Evolutionary conservation across 1,140 invertebrate species (phyloP), one percentile per base, ranked within the genome.

Genomic region (Phocides pigmalion): DNA sequence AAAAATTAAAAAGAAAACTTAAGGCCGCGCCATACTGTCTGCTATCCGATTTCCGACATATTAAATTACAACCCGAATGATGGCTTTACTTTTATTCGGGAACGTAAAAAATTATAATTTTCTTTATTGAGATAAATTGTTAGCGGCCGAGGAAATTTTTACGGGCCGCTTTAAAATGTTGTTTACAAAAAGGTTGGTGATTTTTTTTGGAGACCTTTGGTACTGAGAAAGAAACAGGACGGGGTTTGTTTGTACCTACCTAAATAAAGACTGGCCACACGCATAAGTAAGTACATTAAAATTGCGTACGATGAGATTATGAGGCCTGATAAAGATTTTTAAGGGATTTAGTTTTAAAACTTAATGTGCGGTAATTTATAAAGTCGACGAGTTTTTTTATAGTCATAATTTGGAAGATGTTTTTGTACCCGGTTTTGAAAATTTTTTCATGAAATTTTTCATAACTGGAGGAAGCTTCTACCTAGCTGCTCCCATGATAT

Each of bases 21-120:
- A 79, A 84, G 77, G 72, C 83, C 87, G 87, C 87, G 87, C 87
- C 87, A 90, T 87, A 90, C 87, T 87, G 86, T 90, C 87, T 90
- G 84, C 83, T 90, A 89, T 90, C 87, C 82, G 86, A 82, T 90
- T 89, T 87, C 87, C 76, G 74, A 78, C 62, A 79, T 87, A 90
- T 89, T 87, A 79, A 71, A 81, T 89, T 90, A 90, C 87, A 49
- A 28, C 72, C 63, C 64, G 69, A 73, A 66, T 75, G 78, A 84
- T 80, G 81, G 79, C 76, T 86, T 86, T 82, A 84, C 80, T 84
- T 81, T 81, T 81, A 79, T 81, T 75, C 79, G 70, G 72, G 68
- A 68, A 78, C 72, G 70, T 87, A 87, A 89, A 89, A 88, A 87
- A 82, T 76, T 74, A 82, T 79, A 84, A 84, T 84, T 87, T 88